A percentile compares a stretch with the other conserved stretches of the same genome.
Evolutionary conservation across 1,140 invertebrate species (phyloP).

Genomic region (Trinorchestia longiramus): DNA sequence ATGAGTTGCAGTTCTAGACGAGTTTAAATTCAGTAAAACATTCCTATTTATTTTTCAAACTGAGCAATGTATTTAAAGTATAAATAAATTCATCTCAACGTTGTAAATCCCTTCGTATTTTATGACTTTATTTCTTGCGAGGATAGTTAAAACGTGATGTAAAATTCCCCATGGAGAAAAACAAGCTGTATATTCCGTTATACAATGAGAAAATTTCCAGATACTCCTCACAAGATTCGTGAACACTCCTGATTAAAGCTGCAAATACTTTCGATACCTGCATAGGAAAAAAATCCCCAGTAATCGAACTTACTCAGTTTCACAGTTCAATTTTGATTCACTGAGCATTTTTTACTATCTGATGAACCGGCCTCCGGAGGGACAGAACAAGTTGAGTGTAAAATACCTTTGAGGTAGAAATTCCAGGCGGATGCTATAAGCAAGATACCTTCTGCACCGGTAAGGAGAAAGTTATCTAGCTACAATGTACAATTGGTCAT

Average conservation of each 20-base stretch:
- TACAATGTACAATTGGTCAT: conserved; percentile 19
- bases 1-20: neutral
- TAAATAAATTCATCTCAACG: neutral
- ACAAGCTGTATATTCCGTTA: neutral
- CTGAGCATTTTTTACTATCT: neutral
- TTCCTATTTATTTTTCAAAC: neutral
- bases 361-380: neutral
- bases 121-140: neutral
- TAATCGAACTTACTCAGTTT: neutral
- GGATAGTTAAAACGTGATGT: neutral
- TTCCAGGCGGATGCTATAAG: neutral
- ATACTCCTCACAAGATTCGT: too few species aligned
- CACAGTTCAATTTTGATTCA: neutral
- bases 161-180: neutral
- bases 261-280: neutral
- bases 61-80: neutral
- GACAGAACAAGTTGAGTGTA: neutral
- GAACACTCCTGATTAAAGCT: too few species aligned
- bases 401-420: neutral
- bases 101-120: too few species aligned
- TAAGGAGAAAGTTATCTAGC: conserved; percentile 4
- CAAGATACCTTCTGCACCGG: neutral
- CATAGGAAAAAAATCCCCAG: neutral
- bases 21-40: neutral
- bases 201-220: neutral